Conservation (phyloP, 92 coral and sea anemone genomes). For the Bergia puertoricense region DNA sequence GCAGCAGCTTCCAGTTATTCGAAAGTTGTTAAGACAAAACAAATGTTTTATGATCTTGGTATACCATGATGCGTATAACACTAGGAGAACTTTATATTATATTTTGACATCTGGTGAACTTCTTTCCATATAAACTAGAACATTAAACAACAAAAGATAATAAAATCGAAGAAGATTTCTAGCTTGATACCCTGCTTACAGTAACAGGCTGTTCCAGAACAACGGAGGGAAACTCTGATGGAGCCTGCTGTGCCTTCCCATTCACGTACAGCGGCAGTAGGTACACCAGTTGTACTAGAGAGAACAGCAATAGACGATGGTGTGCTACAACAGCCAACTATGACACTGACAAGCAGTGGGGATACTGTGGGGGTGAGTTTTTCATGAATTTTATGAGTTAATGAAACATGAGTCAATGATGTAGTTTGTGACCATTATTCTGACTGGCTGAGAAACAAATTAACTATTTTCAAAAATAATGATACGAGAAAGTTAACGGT, state of each 20-base stretch:
- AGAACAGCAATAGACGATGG: constrained; percentile 77
- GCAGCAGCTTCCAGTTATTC: too few species aligned
- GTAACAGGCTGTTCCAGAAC: constrained; percentile 88
- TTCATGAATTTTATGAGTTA: background rate
- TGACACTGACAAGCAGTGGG: constrained; percentile 88
- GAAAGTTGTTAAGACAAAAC: too few species aligned
- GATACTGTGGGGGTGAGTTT: constrained; percentile 88
- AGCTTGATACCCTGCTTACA: constrained; percentile 15
- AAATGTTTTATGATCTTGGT: too few species aligned
- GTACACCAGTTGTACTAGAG: constrained; percentile 75
- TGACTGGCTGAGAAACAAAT: background rate
- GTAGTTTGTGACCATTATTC: background rate
- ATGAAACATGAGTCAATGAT: too few species aligned
- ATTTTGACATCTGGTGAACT: too few species aligned
- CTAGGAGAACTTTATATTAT: too few species aligned
- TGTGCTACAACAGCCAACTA: constrained; percentile 91
- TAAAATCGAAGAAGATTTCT: background rate
- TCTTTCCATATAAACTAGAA: background rate
- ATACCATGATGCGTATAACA: too few species aligned
- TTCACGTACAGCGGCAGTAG: constrained; percentile 72
- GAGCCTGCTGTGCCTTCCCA: constrained; percentile 97
- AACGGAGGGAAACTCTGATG: constrained; percentile 88
- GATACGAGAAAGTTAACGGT: background rate
- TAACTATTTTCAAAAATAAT: too few species aligned
- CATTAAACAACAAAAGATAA: background rate